Conservation (phyloP, 1,140 invertebrate genomes). For the Philopotamus ludificatus region DNA sequence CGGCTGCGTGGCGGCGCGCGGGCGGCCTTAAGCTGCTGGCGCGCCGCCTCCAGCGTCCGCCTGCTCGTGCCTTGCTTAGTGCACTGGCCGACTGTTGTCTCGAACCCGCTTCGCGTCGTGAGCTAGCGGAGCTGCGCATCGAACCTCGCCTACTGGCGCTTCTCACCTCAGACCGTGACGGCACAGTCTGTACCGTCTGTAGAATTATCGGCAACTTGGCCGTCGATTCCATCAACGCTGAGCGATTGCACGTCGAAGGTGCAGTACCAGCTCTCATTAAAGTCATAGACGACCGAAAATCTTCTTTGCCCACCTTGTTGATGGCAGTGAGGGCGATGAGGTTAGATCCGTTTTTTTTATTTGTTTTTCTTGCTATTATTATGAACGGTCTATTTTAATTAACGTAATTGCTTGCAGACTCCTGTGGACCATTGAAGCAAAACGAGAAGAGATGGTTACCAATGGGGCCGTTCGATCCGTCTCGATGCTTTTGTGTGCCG, state of each 20-base stretch:
- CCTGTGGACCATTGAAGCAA: conserved; percentile 52
- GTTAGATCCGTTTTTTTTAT: conserved; percentile 37
- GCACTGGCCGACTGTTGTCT: conserved; percentile 14
- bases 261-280: conserved; percentile 49
- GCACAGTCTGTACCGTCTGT: conserved; percentile 52
- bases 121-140: not conserved
- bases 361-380: not conserved
- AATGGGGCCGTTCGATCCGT: conserved; percentile 48
- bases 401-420: conserved; percentile 45
- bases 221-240: conserved; percentile 48
- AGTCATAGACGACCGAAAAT: conserved; percentile 51
- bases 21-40: not conserved
- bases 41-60: not conserved
- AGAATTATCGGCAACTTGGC: conserved; percentile 54
- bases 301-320: conserved; percentile 50
- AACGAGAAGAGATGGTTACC: conserved; percentile 52
- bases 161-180: conserved; percentile 44
- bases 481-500: conserved; percentile 47
- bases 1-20: not conserved
- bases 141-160: not conserved
- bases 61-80: not conserved
- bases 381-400: not conserved
- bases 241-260: conserved; percentile 50
- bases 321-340: conserved; percentile 57
- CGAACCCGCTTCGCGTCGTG: not conserved